phyloP scores from a whole-genome alignment of 2,113 vertebrate genomes.

The Clarias batrachus region DNA sequence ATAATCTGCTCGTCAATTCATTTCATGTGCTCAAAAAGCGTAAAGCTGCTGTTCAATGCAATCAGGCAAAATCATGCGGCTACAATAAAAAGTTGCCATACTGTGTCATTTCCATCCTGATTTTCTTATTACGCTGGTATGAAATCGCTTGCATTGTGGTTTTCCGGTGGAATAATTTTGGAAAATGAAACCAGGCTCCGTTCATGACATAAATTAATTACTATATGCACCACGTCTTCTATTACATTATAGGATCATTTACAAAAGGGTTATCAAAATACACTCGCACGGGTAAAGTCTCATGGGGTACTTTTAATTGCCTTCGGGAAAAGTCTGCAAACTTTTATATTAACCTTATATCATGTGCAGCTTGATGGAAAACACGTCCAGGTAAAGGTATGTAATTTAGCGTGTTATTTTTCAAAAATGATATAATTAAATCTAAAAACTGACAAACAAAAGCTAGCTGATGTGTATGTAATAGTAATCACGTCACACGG shows the following conservation, averaged over 20 bases:
- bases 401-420: background rate
- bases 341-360: background rate
- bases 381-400: background rate
- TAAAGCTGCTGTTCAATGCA: background rate
- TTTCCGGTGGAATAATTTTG: background rate
- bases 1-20: background rate
- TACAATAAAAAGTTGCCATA: background rate
- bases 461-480: no score
- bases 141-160: background rate
- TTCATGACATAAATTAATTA: conserved; percentile 10
- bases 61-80: background rate
- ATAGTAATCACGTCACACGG: no score
- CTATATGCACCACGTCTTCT: background rate
- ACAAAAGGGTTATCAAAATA: background rate
- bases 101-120: background rate
- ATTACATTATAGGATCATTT: background rate
- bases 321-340: background rate
- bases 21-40: background rate
- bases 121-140: background rate
- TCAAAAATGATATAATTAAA: background rate
- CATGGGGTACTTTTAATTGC: background rate
- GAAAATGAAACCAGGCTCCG: background rate
- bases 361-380: background rate
- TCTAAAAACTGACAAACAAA: background rate
- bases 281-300: background rate